Evolutionary conservation across 2,113 vertebrate species (phyloP).

Genomic region (Tragelaphus strepsiceros): DNA sequence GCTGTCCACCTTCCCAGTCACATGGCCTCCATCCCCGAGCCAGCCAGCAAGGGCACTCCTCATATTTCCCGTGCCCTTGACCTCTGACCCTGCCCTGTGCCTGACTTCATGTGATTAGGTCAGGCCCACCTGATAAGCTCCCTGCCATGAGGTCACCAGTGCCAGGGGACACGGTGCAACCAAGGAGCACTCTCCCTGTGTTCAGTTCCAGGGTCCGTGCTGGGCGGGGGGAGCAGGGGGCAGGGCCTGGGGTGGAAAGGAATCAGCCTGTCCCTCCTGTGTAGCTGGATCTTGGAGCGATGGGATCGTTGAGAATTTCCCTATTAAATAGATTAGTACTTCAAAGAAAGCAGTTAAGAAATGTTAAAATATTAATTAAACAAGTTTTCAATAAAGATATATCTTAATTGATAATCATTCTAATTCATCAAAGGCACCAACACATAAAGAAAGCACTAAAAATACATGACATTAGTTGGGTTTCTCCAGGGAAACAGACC

Average conservation of each 20-base stretch:
- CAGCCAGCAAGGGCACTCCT: not conserved
- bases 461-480: not conserved
- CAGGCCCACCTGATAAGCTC: not conserved
- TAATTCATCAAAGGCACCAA: not conserved
- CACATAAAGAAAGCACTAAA: not conserved
- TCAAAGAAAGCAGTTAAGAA: not conserved
- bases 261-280: no score
- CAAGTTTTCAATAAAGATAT: not conserved
- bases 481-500: not conserved
- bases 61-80: rapidly evolving
- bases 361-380: not conserved
- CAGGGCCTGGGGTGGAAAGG: rapidly evolving
- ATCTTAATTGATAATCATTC: not conserved
- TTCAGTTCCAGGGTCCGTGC: no score
- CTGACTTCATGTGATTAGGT: not conserved
- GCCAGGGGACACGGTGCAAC: rapidly evolving
- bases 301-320: not conserved
- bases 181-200: rapidly evolving
- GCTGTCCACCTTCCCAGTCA: not conserved
- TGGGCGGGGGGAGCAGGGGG: rapidly evolving
- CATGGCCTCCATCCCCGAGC: not conserved
- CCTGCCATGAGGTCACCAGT: not conserved
- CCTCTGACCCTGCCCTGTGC: not conserved
- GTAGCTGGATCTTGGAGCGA: rapidly evolving
- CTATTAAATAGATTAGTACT: rapidly evolving